Base-by-base conservation (phyloP, 2,888 invertebrate genomes). In the Meteorus cinctellus region DNA sequence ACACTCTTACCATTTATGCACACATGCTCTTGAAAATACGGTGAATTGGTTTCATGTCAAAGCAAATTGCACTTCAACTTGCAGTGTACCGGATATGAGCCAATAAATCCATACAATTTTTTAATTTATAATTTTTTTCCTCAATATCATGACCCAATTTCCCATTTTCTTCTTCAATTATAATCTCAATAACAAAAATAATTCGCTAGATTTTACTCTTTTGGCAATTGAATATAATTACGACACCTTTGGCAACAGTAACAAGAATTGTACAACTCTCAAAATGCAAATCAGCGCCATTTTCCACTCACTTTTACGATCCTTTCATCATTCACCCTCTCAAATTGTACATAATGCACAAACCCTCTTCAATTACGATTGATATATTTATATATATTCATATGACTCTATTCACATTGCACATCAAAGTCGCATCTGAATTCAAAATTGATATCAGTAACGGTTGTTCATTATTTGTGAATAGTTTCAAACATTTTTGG, bases 201-300 rank as follows among this genome's bases (percentile, higher is more conserved):
- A 24, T 55, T n/a, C 55, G 8, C 1, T 24, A 19, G 19, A n/a
- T 48, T 48, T 48, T 48, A n/a, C 4, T 0, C n/a, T 16, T 48
- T n/a, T 48, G 48, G 5, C 48, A 48, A n/a, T 48, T n/a, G 48
- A n/a, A 16, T n/a, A 48, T n/a, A 48, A 5, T 3, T 16, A 2
- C 16, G 10, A 55, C 24, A 24, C 5, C 5, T 55, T 10, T 4
- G 10, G 55, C 24, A 24, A 55, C 24, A 24, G 19, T 24, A 45
- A 29, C 29, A 66, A 55, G 8, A 48, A 72, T 65, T 66, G 65
- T 66, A 59, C 67, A 69, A 68, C 75, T 80, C 81, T 77, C 80
- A 72, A 78, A 84, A 86, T 86, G 86, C 82, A 86, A 86, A 86
- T 85, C 83, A 84, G 73, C 78, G 76, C 63, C 72, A 79, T 80